Base-by-base conservation (phyloP, 2,113 vertebrate genomes). In the Baryphthengus martii region DNA sequence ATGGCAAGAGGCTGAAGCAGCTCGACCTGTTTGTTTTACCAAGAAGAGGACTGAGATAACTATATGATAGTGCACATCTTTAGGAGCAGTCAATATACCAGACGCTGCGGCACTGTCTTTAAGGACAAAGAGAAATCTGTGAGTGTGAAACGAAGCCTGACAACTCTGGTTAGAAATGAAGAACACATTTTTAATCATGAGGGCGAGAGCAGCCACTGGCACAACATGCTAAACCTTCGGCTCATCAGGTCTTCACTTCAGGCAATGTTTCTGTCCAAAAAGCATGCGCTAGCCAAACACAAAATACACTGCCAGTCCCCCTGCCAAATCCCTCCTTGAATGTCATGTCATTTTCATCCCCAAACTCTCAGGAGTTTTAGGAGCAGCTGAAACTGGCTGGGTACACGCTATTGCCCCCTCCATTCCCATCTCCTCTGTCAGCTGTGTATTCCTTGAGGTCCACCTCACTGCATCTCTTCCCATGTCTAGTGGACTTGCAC, bases 401-500 rank as follows among this genome's bases (percentile, higher is more conserved):
- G 33, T 21, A 28, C 49, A 13, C 52, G 6, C 20, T 6, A 9
- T 1, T 42, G 6, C 21, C 29, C 6, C 2, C 29, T 45, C 59
- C 6, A 1, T 5, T 42, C 63, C 33, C 2, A 4, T 29, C 14
- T 49, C 58, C 74, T 39, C 18, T 21, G 11, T 55, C 17, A 49
- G 35, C 23, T 11, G 16, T 16, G 1, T 4, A 5, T 6, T 62
- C 42, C 39, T 21, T 1, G 13, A 13, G 8, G 17, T 13, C 39
- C 19, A 25, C 17, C 75, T 26, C 42, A 24, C 39, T 0, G 0
- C 65, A 17, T 1, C 15, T 39, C 6, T 33, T 17, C n/a, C 67
- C 45, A 0, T 0, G 31, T 3, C 35, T 5, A 19, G 37, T 0
- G n/a, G 24, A 4, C 16, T 17, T 17, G 47, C 72, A 17, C 37